Evolutionary conservation across 2,113 vertebrate species (phyloP).

Genomic region (Sturnus vulgaris): DNA sequence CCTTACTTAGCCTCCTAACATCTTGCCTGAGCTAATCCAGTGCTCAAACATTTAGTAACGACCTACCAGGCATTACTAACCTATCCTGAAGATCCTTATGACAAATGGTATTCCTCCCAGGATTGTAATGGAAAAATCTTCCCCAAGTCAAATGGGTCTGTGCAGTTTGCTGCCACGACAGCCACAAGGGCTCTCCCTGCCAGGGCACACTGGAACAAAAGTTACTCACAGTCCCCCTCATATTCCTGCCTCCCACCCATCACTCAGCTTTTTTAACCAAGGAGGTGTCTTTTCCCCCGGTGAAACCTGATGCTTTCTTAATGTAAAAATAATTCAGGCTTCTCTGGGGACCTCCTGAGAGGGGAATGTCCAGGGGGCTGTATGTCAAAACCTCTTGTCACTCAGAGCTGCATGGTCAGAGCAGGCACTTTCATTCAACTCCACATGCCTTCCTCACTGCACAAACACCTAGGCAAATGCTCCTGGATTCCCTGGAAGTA

Average conservation of each 20-base stretch:
- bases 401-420: not conserved
- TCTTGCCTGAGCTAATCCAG: not conserved
- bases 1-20: not conserved
- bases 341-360: not conserved
- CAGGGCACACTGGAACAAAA: not conserved
- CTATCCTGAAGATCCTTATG: not conserved
- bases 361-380: not conserved
- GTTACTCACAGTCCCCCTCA: not conserved
- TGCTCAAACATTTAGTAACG: not conserved
- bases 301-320: not conserved
- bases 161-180: not conserved
- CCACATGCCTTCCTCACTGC: accelerated
- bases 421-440: not conserved
- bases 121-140: not conserved
- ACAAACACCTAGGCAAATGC: accelerated
- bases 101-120: not conserved
- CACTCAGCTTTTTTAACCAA: not conserved
- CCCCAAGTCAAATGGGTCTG: not conserved
- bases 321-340: not conserved
- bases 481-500: not conserved
- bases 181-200: not conserved
- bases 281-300: not conserved
- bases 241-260: not conserved
- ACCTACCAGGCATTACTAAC: not conserved
- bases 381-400: not conserved